Evolutionary conservation across 2,888 invertebrate species (phyloP).

Genomic region (Phlogophora meticulosa): DNA sequence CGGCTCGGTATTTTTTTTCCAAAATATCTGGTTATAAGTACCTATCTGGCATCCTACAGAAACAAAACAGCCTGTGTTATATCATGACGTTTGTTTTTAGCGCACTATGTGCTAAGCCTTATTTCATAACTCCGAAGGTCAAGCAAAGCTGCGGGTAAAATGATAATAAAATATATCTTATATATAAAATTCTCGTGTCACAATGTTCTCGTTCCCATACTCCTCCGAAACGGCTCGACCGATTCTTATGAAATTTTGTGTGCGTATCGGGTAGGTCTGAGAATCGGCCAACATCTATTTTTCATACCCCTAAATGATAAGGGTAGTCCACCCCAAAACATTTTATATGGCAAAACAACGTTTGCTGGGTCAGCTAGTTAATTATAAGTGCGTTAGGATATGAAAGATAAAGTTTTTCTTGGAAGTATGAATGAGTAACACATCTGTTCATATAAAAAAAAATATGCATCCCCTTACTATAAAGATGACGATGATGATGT

Average conservation of each 20-base stretch:
- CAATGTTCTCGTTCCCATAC: too few relatives aligned
- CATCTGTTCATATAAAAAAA: conserved; percentile 59
- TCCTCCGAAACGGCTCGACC: too few relatives aligned
- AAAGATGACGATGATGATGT: conserved; percentile 41
- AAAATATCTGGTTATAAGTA: too few relatives aligned
- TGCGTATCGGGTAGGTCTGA: too few relatives aligned
- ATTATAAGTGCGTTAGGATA: conserved; percentile 50
- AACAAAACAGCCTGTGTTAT: conserved; percentile 21
- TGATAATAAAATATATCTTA: conserved; percentile 37
- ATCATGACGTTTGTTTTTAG: conserved; percentile 32
- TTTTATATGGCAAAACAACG: too few relatives aligned
- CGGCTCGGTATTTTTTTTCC: too few relatives aligned
- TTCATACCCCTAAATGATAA: too few relatives aligned
- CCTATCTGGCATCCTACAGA: conserved; percentile 10
- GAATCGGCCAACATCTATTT: too few relatives aligned
- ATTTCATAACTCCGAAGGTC: conserved; percentile 50
- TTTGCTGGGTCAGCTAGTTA: too few relatives aligned
- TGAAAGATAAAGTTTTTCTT: conserved; percentile 57
- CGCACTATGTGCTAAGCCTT: conserved; percentile 22
- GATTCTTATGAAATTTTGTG: too few relatives aligned
- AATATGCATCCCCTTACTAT: conserved; percentile 41
- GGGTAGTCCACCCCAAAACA: too few relatives aligned
- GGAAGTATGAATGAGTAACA: conserved; percentile 57
- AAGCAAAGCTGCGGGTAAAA: conserved; percentile 39
- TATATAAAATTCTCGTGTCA: too few relatives aligned